phyloP scores from a whole-genome alignment of 2,113 vertebrate species.

The Narcine bancroftii region DNA sequence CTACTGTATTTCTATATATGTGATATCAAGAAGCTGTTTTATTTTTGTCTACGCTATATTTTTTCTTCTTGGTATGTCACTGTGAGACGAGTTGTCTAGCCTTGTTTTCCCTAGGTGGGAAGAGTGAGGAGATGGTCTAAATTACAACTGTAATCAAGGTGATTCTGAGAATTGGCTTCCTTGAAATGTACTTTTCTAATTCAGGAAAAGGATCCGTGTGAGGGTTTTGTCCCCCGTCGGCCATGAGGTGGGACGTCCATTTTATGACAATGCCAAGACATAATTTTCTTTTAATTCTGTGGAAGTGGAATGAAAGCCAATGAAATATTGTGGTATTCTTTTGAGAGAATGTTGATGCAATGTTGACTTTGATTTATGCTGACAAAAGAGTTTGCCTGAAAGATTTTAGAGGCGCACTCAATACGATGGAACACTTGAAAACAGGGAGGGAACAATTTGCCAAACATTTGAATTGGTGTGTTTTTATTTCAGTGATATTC shows the following conservation, averaged over 20 bases:
- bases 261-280: background rate
- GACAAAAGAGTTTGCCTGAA: background rate
- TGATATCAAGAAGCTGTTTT: background rate
- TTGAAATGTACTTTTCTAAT: background rate
- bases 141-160: background rate
- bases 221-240: background rate
- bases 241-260: background rate
- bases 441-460: background rate
- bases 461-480: background rate
- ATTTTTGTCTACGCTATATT: background rate
- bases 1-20: background rate
- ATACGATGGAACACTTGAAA: constrained; percentile 22
- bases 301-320: constrained; percentile 22
- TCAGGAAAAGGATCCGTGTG: background rate
- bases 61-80: background rate
- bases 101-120: background rate
- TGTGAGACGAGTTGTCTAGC: background rate
- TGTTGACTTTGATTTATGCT: background rate
- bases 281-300: constrained; percentile 27
- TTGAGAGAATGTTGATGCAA: background rate
- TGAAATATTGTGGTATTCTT: background rate
- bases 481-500: background rate
- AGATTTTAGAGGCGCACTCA: background rate
- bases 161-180: background rate
- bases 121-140: background rate